Evolutionary conservation across 2,113 vertebrate genomes (phyloP).

Genomic region (Dromas ardeola): DNA sequence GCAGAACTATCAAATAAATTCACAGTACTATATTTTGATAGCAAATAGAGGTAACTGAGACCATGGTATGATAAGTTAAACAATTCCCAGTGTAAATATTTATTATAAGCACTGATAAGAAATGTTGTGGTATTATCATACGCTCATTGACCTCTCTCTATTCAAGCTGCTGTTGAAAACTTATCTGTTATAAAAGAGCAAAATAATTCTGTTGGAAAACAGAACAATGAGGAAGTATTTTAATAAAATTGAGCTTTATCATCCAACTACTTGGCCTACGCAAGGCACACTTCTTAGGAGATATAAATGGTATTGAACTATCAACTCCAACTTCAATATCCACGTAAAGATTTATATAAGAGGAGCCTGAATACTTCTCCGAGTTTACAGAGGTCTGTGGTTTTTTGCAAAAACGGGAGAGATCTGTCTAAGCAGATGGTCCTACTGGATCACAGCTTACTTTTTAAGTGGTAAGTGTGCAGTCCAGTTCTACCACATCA

Average conservation of each 20-base stretch:
- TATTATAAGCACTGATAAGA: conserved; percentile 16
- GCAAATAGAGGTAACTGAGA: neutral
- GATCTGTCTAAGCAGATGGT: neutral
- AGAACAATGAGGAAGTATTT: neutral
- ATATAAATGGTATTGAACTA: neutral
- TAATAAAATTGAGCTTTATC: neutral
- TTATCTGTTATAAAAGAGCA: conserved; percentile 13
- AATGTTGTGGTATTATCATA: neutral
- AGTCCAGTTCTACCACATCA: neutral
- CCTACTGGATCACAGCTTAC: neutral
- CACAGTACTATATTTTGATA: neutral
- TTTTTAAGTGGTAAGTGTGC: neutral
- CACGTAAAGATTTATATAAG: neutral
- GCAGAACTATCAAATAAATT: neutral
- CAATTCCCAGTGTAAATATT: neutral
- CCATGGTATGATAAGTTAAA: neutral
- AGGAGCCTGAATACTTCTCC: neutral
- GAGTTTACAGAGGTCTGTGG: neutral
- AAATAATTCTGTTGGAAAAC: neutral
- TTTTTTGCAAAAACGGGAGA: neutral
- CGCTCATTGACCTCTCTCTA: neutral
- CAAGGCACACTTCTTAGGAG: neutral
- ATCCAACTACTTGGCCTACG: neutral
- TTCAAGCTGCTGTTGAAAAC: neutral
- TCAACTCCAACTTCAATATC: neutral